A percentile compares a stretch with the other conserved stretches of the same genome.
These are phyloP conservation scores for Melangyna quadrimaculata DNA, from an alignment of 2,888 invertebrate genomes.

Conservation along the genomic window DNA sequence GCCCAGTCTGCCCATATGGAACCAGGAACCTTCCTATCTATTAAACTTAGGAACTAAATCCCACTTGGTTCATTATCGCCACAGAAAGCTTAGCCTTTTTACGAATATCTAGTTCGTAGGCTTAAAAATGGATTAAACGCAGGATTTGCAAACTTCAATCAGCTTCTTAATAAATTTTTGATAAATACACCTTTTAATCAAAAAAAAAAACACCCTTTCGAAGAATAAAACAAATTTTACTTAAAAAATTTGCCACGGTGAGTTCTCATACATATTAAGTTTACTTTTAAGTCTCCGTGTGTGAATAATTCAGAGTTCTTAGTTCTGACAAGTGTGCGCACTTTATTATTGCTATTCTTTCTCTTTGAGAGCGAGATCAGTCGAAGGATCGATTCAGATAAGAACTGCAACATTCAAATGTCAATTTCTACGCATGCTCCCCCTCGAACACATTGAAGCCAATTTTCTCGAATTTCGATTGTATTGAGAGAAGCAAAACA, in stretches of 20 bases:
- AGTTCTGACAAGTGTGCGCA: conserved; percentile 38
- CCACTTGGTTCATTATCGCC: too few species aligned
- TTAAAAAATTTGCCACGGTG: conserved; percentile 14
- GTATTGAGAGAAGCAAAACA: conserved; percentile 19
- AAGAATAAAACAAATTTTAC: background rate
- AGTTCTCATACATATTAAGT: conserved; percentile 39
- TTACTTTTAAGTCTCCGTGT: conserved; percentile 25
- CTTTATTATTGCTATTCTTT: conserved; percentile 5
- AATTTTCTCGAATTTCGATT: background rate
- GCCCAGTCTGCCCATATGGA: too few species aligned
- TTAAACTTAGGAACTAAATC: too few species aligned
- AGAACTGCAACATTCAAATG: background rate
- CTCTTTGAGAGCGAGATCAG: conserved; percentile 45
- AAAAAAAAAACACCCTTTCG: background rate
- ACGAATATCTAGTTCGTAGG: too few species aligned
- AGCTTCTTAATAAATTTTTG: too few species aligned
- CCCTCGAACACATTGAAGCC: background rate
- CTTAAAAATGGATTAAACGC: too few species aligned
- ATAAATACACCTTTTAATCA: too few species aligned
- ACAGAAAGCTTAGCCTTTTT: too few species aligned
- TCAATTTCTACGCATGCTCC: conserved; percentile 37
- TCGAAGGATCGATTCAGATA: conserved; percentile 47
- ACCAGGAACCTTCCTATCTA: too few species aligned
- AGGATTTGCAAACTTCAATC: too few species aligned
- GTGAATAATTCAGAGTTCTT: conserved; percentile 14